Base-by-base conservation (phyloP, 2,888 invertebrate genomes). In the Branchipolynoe longqiensis region DNA sequence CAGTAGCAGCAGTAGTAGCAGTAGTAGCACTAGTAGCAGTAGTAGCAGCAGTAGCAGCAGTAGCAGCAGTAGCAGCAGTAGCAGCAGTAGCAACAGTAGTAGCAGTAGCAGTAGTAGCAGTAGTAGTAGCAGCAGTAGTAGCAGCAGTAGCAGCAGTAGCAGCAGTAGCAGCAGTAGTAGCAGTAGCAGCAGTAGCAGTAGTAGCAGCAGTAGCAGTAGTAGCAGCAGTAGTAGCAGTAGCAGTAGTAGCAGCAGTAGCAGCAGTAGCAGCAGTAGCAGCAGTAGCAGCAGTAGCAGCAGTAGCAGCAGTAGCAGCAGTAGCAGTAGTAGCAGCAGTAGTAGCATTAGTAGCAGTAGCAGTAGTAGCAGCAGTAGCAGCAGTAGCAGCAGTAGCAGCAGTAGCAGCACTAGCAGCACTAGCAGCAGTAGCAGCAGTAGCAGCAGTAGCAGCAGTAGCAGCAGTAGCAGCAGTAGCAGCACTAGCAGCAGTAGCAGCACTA, bases 191-290 rank as follows among this genome's bases (percentile, higher is more conserved):
- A 48, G 48, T 18, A 48, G 48, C 48, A 48, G 48, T 18, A 48
- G 48, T 18, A 48, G 48, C 48, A 48, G 48, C 48, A 48, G 48
- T 18, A 48, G 48, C n/a, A 74, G 78, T 33, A 74, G 78, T n/a
- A 74, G 78, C 36, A 74, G 78, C 36, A 74, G 78, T n/a, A 74
- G 78, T 33, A 74, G 78, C 33, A 74, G 78, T n/a, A 33, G 78
- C n/a, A 74, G 78, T 33, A 74, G 78, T 18, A 48, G 48, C 48
- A 48, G 48, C 48, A 48, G 48, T 48, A 48, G 48, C 48, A 48
- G 48, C 48, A 48, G 48, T 18, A 48, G 48, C 48, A 48, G 48
- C 48, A 48, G 48, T 48, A 48, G 48, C 48, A 48, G 48, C 48
- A 48, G 48, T 48, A 48, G 48, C 48, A 48, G 48, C 48, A 48